A percentile compares a stretch with the other conserved stretches of the same genome.
Evolutionary conservation across 1,140 invertebrate genomes (phyloP).

Genomic region (Drosophila parabipectinata): DNA sequence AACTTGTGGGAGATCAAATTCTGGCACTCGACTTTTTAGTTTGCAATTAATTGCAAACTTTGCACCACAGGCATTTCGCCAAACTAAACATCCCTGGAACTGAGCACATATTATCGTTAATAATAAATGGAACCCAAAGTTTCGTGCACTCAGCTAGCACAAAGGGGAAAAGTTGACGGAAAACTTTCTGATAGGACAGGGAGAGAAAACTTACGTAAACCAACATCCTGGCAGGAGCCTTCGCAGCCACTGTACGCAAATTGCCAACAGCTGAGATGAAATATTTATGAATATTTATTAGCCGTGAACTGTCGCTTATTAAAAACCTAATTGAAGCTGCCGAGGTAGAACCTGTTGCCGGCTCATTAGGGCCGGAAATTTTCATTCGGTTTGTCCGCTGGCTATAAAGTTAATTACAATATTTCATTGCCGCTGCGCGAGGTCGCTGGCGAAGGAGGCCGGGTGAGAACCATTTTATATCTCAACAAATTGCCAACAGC

Average conservation of each 20-base stretch:
- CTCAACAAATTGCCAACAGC: slow-evolving; percentile 48
- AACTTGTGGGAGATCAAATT: slow-evolving; percentile 3
- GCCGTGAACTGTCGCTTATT: slow-evolving; percentile 47
- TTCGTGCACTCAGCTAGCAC: slow-evolving; percentile 18
- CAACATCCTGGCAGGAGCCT: slow-evolving; percentile 13
- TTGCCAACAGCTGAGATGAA: slow-evolving; percentile 37
- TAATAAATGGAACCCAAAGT: slow-evolving; percentile 64
- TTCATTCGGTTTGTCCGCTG: slow-evolving; percentile 33
- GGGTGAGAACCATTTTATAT: slow-evolving; percentile 36
- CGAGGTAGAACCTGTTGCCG: slow-evolving; percentile 63
- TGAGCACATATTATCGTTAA: slow-evolving; percentile 50
- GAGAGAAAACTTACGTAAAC: slow-evolving; percentile 44
- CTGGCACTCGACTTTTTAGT: slow-evolving; percentile 9
- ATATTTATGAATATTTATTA: slow-evolving; percentile 78
- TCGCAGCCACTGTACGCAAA: not conserved
- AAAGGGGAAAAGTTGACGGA: slow-evolving; percentile 27
- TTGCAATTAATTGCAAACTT: slow-evolving; percentile 54
- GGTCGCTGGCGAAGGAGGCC: no score
- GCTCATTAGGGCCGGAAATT: slow-evolving; percentile 54
- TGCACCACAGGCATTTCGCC: slow-evolving; percentile 16
- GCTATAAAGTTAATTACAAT: slow-evolving; percentile 72
- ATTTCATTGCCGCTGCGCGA: slow-evolving; percentile 47
- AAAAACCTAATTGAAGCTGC: slow-evolving; percentile 55
- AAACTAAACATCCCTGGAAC: slow-evolving; percentile 24
- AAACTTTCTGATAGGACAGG: slow-evolving; percentile 20